These are phyloP conservation scores for Zaprionus lachaisei DNA, from an alignment of 1,140 invertebrate species.

Conservation along the genomic window DNA sequence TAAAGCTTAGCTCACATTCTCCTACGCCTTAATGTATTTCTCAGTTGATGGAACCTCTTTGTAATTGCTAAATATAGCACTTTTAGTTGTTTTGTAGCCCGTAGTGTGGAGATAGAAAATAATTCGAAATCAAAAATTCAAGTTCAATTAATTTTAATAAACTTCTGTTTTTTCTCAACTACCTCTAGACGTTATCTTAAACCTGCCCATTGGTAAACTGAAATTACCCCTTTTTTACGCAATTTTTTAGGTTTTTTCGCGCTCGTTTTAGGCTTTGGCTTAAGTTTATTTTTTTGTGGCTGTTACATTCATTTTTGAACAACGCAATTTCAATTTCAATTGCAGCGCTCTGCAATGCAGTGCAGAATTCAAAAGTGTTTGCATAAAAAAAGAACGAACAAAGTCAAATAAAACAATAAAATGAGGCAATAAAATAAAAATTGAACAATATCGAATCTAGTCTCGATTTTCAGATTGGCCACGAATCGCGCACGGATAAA, in stretches of 20 bases:
- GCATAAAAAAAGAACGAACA: conserved; percentile 44
- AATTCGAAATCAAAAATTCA: neutral
- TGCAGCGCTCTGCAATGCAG: neutral
- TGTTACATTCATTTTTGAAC: conserved; percentile 42
- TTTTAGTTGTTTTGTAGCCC: neutral
- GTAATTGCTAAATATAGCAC: neutral
- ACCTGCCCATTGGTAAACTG: conserved; percentile 19
- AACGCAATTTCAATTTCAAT: conserved; percentile 44
- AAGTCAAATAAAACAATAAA: conserved; percentile 26
- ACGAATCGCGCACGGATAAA: conserved; percentile 19
- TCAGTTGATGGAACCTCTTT: conserved; percentile 18
- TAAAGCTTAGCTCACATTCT: conserved; percentile 11
- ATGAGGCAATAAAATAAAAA: conserved; percentile 40
- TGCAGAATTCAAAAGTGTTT: conserved; percentile 42
- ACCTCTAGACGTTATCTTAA: neutral
- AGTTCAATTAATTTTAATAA: neutral
- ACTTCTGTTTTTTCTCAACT: neutral
- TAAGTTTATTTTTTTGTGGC: conserved; percentile 49
- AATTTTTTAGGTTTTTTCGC: conserved; percentile 24
- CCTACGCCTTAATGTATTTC: conserved; percentile 16
- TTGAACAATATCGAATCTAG: conserved; percentile 52
- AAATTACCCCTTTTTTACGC: conserved; percentile 36
- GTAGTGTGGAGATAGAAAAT: neutral
- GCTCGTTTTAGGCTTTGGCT: conserved; percentile 39
- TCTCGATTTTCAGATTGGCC: conserved; percentile 41